phyloP scores from a whole-genome alignment of 2,113 vertebrate species.

The Coregonus clupeaformis region DNA sequence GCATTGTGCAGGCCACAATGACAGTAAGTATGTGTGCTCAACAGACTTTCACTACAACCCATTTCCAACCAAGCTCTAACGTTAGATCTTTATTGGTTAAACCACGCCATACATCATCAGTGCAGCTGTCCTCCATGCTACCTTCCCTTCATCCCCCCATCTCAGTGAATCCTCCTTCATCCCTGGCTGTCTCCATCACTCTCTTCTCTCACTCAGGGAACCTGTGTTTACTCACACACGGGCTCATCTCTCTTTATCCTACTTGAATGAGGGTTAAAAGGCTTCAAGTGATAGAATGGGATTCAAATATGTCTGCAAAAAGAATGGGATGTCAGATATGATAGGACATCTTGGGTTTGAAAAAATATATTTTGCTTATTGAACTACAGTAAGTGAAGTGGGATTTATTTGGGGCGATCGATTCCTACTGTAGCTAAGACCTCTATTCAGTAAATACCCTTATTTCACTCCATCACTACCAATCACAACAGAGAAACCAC shows the following conservation, averaged over 20 bases:
- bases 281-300: too few relatives aligned
- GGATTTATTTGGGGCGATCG: too few relatives aligned
- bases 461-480: not conserved
- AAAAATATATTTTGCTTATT: too few relatives aligned
- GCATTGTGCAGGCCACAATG: slow-evolving; percentile 21
- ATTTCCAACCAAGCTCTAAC: slow-evolving; percentile 29
- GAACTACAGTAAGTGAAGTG: too few relatives aligned
- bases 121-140: slow-evolving; percentile 3
- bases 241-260: not conserved
- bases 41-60: slow-evolving; percentile 39
- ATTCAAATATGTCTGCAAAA: too few relatives aligned
- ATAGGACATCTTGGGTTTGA: too few relatives aligned
- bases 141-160: not conserved
- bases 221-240: slow-evolving; percentile 13
- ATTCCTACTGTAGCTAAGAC: too few relatives aligned
- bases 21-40: slow-evolving; percentile 46
- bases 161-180: slow-evolving; percentile 18
- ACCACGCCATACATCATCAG: slow-evolving; percentile 44
- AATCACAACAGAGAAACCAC: slow-evolving; percentile 25
- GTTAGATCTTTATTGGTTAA: slow-evolving; percentile 37
- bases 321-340: too few relatives aligned
- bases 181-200: slow-evolving; percentile 26
- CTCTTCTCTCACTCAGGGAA: slow-evolving; percentile 7
- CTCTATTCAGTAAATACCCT: not conserved
- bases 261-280: too few relatives aligned